Conservation (phyloP, 2,113 vertebrate species). For the Erythrocebus patas region DNA sequence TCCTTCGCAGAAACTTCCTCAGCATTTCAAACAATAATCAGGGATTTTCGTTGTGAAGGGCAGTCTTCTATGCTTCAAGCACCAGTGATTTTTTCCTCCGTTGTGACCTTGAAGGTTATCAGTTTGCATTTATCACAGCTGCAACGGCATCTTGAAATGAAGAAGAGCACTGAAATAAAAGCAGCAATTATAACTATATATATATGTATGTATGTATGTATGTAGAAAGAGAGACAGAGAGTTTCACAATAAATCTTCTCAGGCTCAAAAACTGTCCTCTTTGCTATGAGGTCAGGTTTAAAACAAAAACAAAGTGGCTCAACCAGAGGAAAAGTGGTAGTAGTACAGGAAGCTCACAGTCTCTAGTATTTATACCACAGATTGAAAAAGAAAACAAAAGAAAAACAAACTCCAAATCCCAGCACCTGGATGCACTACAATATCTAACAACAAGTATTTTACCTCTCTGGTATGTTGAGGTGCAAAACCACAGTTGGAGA, state of each 20-base stretch:
- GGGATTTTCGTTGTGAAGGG: slow-evolving; percentile 32
- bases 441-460: background rate
- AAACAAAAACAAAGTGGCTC: background rate
- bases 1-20: slow-evolving; percentile 81
- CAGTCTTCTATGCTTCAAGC: background rate
- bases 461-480: background rate
- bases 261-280: background rate
- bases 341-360: background rate
- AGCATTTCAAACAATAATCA: slow-evolving; percentile 64
- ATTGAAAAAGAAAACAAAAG: background rate
- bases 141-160: slow-evolving; percentile 34
- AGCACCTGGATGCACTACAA: background rate
- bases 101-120: slow-evolving; percentile 1
- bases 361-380: background rate
- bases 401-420: background rate
- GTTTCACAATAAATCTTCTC: background rate
- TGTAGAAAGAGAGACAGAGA: too few species aligned
- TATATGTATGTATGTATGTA: background rate
- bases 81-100: slow-evolving; percentile 38
- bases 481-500: background rate
- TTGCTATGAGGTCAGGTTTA: background rate
- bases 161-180: slow-evolving; percentile 71
- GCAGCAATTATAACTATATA: background rate
- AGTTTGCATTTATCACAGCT: slow-evolving; percentile 14
- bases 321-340: background rate